A percentile compares a stretch with the other conserved stretches of the same genome.
Conservation (phyloP, 2,797 vertebrate genomes). For the Pipistrellus pygmaeus region DNA sequence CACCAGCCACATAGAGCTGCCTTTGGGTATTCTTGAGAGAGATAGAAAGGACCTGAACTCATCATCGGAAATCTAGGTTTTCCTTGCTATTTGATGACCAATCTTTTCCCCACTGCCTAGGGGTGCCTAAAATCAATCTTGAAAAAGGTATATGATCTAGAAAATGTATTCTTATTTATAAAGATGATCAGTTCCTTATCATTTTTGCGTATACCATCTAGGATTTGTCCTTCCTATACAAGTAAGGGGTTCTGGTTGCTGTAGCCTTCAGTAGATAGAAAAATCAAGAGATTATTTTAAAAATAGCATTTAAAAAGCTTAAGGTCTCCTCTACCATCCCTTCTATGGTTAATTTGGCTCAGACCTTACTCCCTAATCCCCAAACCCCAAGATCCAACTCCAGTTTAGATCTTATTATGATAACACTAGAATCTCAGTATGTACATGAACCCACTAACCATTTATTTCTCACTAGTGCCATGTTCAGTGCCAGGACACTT, state of each 20-base stretch:
- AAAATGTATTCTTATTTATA: constrained; percentile 23
- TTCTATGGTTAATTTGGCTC: background rate
- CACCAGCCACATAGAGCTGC: background rate
- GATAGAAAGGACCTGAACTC: constrained; percentile 10
- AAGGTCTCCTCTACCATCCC: background rate
- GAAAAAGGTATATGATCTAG: background rate
- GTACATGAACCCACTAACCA: background rate
- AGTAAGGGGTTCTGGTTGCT: background rate
- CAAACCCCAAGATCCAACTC: background rate
- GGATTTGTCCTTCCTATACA: background rate
- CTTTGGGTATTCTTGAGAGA: constrained; percentile 30
- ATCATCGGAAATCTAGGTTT: background rate
- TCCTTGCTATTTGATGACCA: background rate
- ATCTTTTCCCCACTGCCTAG: background rate
- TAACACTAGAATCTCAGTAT: background rate
- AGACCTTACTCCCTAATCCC: background rate
- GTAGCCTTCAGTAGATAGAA: background rate
- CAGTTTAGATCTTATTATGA: background rate
- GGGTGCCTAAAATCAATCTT: background rate
- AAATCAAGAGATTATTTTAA: constrained; percentile 10
- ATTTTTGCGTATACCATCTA: constrained; percentile 43
- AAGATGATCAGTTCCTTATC: background rate
- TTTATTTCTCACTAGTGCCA: constrained; percentile 43
- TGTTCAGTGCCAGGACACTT: background rate
- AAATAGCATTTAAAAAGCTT: constrained; percentile 37